phyloP scores from a whole-genome alignment of 2,797 vertebrate genomes.

The Sebastiscus tertius region DNA sequence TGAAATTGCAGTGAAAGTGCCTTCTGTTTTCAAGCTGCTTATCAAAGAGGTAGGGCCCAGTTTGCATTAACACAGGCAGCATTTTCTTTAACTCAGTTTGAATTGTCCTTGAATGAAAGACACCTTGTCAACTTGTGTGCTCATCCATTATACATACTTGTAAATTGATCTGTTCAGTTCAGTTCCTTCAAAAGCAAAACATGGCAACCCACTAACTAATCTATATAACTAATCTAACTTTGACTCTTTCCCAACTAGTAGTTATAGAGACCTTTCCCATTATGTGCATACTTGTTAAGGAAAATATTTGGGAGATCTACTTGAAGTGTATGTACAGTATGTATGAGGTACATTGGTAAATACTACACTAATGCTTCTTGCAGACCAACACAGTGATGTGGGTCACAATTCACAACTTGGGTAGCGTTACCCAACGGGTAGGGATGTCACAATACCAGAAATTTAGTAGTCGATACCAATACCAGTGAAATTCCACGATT shows the following conservation, averaged over 20 bases:
- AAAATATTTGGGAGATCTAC: not conserved
- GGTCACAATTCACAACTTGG: not conserved
- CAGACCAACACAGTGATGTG: not conserved
- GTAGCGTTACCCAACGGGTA: not conserved
- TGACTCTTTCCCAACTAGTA: not conserved
- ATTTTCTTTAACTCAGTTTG: not conserved
- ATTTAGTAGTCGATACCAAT: not conserved
- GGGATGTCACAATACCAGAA: not conserved
- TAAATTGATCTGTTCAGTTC: not conserved
- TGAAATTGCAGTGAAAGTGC: slow-evolving; percentile 99
- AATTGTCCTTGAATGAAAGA: not conserved
- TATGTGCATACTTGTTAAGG: not conserved
- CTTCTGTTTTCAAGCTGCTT: slow-evolving; percentile 99
- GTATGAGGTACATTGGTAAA: not conserved
- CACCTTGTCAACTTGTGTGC: not conserved
- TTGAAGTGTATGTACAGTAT: not conserved
- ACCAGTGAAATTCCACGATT: not conserved
- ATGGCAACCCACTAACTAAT: not conserved
- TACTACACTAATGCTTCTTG: not conserved
- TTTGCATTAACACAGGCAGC: not conserved
- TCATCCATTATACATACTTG: not conserved
- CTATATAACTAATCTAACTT: not conserved
- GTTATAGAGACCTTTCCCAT: not conserved
- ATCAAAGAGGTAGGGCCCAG: slow-evolving; percentile 93
- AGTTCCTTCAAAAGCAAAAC: not conserved